Base-by-base conservation (phyloP, 1,140 invertebrate species). In the Drosophila tropicalis region DNA sequence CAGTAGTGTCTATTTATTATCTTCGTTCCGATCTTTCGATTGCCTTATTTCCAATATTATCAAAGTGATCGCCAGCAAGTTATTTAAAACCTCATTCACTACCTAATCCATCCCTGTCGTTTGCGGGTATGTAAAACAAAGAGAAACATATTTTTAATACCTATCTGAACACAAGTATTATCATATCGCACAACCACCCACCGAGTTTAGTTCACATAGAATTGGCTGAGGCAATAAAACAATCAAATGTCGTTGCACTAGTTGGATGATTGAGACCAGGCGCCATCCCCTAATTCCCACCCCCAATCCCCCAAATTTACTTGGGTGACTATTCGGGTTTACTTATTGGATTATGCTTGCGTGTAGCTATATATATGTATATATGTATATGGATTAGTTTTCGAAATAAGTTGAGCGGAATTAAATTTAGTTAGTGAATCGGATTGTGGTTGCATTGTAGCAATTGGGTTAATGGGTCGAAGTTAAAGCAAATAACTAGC, bases 281-380 rank as follows among this genome's bases (percentile, higher is more conserved):
- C 34, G 29, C 56, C 56, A 32, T 32, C 56, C 32, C 56, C 29
- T 34, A 32, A 36, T 58, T 25, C 54, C 54, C 54, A 56, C 19
- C 54, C 22, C 56, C n/a, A 58, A 36, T 13, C 13, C 19, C 13
- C 6, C 41, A 62, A 36, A 36, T 40, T 34, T 63, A 51, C 44
- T 25, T 51, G 61, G 63, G n/a, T 36, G 69, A 25, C 63, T 66
- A 57, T 70, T 72, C 3, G 36, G 82, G 70, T 62, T 41, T 47
- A 15, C 84, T 89, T 87, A 87, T 89, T 87, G 84, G 84, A 87
- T 87, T 87, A 87, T 83, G 81, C 17, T 89, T 73, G 56, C 84
- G 29, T 29, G 29, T 29, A 29, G 5, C 22, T n/a, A 25, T 25
- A 25, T 25, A 25, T 25, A 84, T 87, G 84, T 65, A 17, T 47